These are phyloP conservation scores for Pseudomyrmex gracilis DNA, from an alignment of 1,140 invertebrate species.

Conservation along the genomic window DNA sequence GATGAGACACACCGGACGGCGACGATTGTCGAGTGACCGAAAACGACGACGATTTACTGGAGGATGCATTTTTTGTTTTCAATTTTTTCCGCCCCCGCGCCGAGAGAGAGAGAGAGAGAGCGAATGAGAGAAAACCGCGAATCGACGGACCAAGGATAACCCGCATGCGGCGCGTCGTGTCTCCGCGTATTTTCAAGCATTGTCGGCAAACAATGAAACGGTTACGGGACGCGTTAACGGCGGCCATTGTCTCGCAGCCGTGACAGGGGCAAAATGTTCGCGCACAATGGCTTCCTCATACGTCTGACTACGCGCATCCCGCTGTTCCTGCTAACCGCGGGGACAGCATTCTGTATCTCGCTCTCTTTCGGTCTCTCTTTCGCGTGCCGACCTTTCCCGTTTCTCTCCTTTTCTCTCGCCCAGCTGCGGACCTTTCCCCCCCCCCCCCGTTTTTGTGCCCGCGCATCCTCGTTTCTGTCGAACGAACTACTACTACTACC, in stretches of 20 bases:
- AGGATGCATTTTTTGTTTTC: constrained; percentile 17
- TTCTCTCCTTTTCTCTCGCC: constrained; percentile 14
- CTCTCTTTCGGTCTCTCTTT: constrained; percentile 27
- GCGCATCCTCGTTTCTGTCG: constrained; percentile 43
- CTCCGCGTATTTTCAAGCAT: constrained; percentile 80
- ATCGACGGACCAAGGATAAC: constrained; percentile 76
- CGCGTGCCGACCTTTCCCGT: not conserved
- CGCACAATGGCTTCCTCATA: constrained; percentile 77
- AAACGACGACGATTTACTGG: constrained; percentile 48
- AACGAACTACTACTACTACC: constrained; percentile 49
- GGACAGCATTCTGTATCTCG: constrained; percentile 22
- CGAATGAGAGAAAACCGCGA: constrained; percentile 65
- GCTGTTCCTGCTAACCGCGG: constrained; percentile 55
- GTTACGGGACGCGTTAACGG: constrained; percentile 81
- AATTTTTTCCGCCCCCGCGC: not conserved
- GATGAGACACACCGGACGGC: not conserved
- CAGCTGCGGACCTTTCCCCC: constrained; percentile 46
- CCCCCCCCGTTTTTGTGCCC: constrained; percentile 48
- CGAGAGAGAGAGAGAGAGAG: not conserved
- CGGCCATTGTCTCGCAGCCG: constrained; percentile 79
- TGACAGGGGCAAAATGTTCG: constrained; percentile 78
- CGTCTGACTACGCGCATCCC: constrained; percentile 63
- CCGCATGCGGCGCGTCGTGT: constrained; percentile 65
- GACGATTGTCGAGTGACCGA: constrained; percentile 52
- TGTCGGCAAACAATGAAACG: constrained; percentile 83